Conservation (phyloP, 2,113 vertebrate species). For the Lepus americanus region DNA sequence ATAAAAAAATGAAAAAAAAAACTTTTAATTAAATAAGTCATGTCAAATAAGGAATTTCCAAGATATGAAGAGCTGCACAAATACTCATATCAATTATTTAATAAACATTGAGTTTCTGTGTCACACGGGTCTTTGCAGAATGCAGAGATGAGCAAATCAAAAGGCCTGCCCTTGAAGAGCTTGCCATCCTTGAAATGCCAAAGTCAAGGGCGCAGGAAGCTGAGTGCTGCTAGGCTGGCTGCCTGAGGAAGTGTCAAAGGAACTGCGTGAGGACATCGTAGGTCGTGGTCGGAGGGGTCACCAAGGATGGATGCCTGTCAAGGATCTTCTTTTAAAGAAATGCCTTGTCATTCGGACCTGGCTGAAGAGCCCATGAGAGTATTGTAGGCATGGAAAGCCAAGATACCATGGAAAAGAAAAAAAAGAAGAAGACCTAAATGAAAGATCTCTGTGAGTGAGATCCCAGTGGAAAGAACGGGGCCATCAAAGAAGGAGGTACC, state of each 20-base stretch:
- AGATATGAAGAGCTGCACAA: background rate
- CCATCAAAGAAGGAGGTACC: too few species aligned
- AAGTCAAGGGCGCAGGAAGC: background rate
- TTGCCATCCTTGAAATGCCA: background rate
- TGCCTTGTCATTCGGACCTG: too few species aligned
- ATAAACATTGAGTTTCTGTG: background rate
- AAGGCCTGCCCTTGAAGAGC: background rate
- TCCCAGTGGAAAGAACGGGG: too few species aligned
- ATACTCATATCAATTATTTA: background rate
- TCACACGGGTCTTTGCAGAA: background rate
- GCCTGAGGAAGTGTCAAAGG: background rate
- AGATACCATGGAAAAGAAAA: too few species aligned
- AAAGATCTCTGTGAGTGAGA: too few species aligned
- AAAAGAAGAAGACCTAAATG: too few species aligned
- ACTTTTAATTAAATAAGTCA: too few species aligned
- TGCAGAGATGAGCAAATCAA: background rate
- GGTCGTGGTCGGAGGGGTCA: background rate
- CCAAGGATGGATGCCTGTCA: background rate
- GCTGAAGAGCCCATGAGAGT: too few species aligned
- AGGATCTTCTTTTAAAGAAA: background rate
- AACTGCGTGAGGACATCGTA: background rate
- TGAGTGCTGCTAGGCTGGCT: fast-evolving
- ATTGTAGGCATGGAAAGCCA: too few species aligned
- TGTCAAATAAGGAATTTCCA: background rate
- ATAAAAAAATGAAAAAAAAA: too few species aligned